phyloP scores from a whole-genome alignment of 1,140 invertebrate species.

The Lasaia peninsularis region DNA sequence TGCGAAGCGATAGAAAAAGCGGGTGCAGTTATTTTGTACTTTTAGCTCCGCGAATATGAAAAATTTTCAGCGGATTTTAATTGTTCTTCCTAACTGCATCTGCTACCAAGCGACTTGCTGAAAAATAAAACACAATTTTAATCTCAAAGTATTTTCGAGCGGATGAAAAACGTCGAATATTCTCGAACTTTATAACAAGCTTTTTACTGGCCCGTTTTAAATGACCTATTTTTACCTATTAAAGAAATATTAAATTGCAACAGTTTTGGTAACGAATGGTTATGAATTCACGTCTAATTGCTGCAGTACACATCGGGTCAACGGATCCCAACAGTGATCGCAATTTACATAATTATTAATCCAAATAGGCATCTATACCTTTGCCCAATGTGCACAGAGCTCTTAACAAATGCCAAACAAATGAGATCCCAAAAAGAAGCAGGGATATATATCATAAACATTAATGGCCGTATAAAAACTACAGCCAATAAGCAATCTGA shows the following conservation, averaged over 20 bases:
- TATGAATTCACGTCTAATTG: too few relatives aligned
- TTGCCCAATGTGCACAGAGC: too few relatives aligned
- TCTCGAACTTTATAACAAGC: not conserved
- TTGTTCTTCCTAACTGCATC: conserved; percentile 57
- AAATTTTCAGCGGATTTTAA: conserved; percentile 33
- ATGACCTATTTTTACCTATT: too few relatives aligned
- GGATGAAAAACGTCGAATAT: not conserved
- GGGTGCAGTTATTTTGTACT: conserved; percentile 55
- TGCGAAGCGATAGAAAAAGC: conserved; percentile 37
- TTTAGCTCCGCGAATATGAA: conserved; percentile 29
- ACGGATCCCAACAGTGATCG: too few relatives aligned
- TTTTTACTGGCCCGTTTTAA: too few relatives aligned
- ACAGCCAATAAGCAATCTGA: too few relatives aligned
- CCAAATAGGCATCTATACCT: too few relatives aligned
- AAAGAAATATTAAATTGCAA: too few relatives aligned
- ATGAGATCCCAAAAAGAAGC: conserved; percentile 18
- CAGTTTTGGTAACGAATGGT: too few relatives aligned
- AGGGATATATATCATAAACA: not conserved
- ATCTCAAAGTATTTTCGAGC: not conserved
- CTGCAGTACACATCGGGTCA: too few relatives aligned
- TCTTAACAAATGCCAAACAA: too few relatives aligned
- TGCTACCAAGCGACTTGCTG: conserved; percentile 51
- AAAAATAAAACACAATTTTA: conserved; percentile 25
- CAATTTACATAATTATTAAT: too few relatives aligned
- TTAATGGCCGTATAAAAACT: not conserved